Evolutionary conservation across 2,888 invertebrate genomes (phyloP).

Genomic region (Scaptomyza caliginosa): DNA sequence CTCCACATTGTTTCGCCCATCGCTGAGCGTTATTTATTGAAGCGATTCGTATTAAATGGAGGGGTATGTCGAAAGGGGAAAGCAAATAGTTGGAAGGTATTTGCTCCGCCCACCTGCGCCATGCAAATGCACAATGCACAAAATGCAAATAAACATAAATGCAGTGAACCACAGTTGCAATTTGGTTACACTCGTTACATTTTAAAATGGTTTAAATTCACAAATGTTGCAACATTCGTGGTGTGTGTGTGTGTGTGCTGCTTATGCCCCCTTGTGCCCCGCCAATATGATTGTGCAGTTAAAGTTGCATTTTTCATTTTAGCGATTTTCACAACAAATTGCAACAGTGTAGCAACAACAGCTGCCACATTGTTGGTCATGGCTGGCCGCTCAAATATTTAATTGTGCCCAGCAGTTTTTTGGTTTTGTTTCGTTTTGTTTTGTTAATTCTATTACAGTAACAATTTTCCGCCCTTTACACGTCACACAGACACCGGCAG

Average conservation of each 20-base stretch:
- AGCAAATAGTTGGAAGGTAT: no score
- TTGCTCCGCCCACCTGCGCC: constrained; percentile 23
- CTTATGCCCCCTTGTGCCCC: constrained; percentile 1
- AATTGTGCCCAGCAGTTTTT: constrained; percentile 54
- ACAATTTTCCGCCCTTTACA: constrained; percentile 47
- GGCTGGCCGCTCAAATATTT: constrained; percentile 57
- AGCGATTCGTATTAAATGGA: constrained; percentile 21
- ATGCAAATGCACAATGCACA: constrained; percentile 31
- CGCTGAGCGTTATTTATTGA: constrained; percentile 30
- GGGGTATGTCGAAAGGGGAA: background rate
- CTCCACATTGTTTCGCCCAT: constrained; percentile 13
- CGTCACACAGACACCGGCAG: constrained; percentile 21
- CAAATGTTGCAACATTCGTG: constrained; percentile 13
- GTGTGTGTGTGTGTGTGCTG: background rate
- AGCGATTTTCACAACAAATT: constrained; percentile 7
- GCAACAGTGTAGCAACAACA: constrained; percentile 2
- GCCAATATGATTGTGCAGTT: constrained; percentile 11
- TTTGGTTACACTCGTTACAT: constrained; percentile 30
- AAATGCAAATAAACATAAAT: constrained; percentile 36
- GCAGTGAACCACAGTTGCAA: constrained; percentile 46
- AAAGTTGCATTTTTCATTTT: constrained; percentile 27
- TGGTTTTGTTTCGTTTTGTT: constrained; percentile 54
- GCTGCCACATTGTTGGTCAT: constrained; percentile 32
- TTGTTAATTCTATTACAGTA: constrained; percentile 68
- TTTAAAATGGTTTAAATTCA: constrained; percentile 26